These are phyloP conservation scores for Anhinga rufa DNA, from an alignment of 2,113 vertebrate genomes.

Conservation along the genomic window DNA sequence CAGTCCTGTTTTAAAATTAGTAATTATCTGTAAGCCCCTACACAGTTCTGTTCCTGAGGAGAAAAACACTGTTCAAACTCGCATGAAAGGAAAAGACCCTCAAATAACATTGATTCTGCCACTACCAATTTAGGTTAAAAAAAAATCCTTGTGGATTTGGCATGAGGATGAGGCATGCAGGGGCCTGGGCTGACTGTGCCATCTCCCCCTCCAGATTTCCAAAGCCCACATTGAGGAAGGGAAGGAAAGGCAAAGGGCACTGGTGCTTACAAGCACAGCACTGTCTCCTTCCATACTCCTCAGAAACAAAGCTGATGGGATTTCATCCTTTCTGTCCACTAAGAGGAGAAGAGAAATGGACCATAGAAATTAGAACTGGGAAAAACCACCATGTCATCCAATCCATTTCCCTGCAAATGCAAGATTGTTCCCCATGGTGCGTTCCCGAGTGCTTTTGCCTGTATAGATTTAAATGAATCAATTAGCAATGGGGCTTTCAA, in stretches of 20 bases:
- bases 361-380: constrained; percentile 51
- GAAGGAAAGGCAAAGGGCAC: background rate
- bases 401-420: background rate
- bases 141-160: background rate
- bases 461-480: constrained; percentile 45
- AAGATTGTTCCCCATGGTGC: background rate
- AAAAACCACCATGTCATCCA: constrained; percentile 14
- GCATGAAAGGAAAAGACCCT: background rate
- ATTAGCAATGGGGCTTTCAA: constrained; percentile 18
- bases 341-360: constrained; percentile 24
- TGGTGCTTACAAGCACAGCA: background rate
- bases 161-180: background rate
- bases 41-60: background rate
- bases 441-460: background rate
- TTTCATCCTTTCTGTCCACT: background rate
- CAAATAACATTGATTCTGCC: background rate
- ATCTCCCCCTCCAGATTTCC: background rate
- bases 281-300: background rate
- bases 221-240: background rate
- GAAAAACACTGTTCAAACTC: background rate
- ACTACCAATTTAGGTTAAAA: background rate
- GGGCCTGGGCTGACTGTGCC: background rate
- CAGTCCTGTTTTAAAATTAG: background rate
- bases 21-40: background rate
- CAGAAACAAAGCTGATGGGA: background rate